Base-by-base conservation (phyloP, 2,797 vertebrate species). In the Emys orbicularis region DNA sequence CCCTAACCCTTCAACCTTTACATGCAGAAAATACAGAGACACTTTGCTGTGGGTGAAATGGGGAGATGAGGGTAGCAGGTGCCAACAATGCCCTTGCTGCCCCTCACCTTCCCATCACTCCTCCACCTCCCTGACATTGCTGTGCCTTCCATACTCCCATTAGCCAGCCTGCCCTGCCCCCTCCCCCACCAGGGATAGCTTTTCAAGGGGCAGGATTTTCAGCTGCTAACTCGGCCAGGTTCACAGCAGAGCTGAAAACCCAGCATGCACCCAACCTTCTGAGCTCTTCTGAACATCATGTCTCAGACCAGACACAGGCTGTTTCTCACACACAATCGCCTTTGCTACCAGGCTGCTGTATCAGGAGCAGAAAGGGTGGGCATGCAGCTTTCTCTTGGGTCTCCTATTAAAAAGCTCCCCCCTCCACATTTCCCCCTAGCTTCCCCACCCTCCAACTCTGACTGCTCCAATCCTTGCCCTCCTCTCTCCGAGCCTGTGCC, bases 181-280 rank as follows among this genome's bases (percentile, higher is more conserved):
- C 85, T 9, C 3, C 12, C 85, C 9, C 3, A 41, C 44, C 50
- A 80, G 12, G 9, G 56, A 57, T 23, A 29, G 29, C 9, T 31
- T 92, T 90, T 76, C 1, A 0, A 82, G 21, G 16, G 7, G 44
- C 0, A 34, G 12, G 77, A 85, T 87, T 91, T 90, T 76, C 49
- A 80, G 88, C 84, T 5, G 9, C 25, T 77, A 87, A 68, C n/a
- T 18, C 76, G 44, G 4, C 29, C 31, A 61, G 49, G 18, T 44
- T 27, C 50, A 74, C 8, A 79, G 29, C 21, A 54, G 86, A 84
- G 12, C 18, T 90, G 68, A 16, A 89, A 97, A 91, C 57, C 25
- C 52, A 81, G 65, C 53, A 61, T 5, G 10, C 37, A 10, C 47
- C 76, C n/a, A 83, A 0, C 27, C 79, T 83, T 21, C 59, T 68